Percentiles rank a stretch among this genome's conserved stretches.
phyloP scores from a whole-genome alignment of 2,888 invertebrate species.

The Tachina lurida region DNA sequence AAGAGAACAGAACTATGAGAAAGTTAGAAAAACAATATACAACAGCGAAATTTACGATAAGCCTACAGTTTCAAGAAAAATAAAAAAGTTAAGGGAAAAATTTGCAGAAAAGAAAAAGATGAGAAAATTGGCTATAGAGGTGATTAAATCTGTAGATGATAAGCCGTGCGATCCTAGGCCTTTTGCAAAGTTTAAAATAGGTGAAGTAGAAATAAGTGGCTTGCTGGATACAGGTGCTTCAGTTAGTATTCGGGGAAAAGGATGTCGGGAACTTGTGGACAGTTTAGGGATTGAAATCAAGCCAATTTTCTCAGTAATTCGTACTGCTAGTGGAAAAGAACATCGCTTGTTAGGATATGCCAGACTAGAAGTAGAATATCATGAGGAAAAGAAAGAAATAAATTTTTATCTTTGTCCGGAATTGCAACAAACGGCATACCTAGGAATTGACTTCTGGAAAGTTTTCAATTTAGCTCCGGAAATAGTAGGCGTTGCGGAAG shows the following conservation, averaged over 20 bases:
- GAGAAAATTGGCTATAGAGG: not conserved
- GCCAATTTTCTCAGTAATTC: slow-evolving; percentile 9
- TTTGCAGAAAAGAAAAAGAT: not conserved
- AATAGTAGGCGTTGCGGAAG: not conserved
- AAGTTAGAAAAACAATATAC: slow-evolving; percentile 19
- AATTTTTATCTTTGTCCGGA: slow-evolving; percentile 22
- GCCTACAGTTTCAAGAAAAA: not conserved
- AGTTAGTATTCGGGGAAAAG: slow-evolving; percentile 23
- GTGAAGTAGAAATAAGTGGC: not conserved
- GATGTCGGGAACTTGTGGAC: slow-evolving; percentile 27
- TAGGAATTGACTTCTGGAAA: slow-evolving; percentile 40
- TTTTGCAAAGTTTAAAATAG: not conserved
- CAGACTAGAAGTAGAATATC: not conserved
- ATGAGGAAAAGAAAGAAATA: not conserved
- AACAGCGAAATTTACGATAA: not conserved
- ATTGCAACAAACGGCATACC: not conserved
- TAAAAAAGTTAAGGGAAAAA: slow-evolving; percentile 11
- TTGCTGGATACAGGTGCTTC: slow-evolving; percentile 36
- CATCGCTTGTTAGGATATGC: no score
- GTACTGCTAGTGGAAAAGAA: slow-evolving; percentile 13
- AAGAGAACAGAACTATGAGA: slow-evolving; percentile 6
- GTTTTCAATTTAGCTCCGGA: slow-evolving; percentile 19
- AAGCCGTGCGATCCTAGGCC: not conserved
- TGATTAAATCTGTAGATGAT: not conserved
- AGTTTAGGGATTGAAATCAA: not conserved